These are phyloP conservation scores for Drosophila repleta DNA, from an alignment of 1,140 invertebrate genomes.

Conservation along the genomic window DNA sequence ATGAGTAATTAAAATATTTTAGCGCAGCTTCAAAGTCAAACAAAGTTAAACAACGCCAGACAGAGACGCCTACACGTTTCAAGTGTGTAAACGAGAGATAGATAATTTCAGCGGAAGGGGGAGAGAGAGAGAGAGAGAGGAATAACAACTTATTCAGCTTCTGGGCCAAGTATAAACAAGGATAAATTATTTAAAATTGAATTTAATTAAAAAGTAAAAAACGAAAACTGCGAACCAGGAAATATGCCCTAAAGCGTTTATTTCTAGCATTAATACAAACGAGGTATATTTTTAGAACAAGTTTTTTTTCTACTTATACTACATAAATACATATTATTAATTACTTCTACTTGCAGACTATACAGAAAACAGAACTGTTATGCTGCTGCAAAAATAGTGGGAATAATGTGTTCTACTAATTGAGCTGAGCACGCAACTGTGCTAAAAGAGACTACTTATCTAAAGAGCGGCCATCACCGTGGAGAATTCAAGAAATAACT, in stretches of 20 bases:
- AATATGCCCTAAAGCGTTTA: background rate
- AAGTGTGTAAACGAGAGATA: background rate
- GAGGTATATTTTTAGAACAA: background rate
- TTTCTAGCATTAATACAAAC: background rate
- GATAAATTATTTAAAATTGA: conserved; percentile 23
- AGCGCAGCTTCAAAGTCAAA: conserved; percentile 48
- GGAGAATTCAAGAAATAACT: too few relatives aligned
- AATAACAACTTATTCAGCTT: too few relatives aligned
- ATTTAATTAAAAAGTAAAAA: conserved; percentile 34
- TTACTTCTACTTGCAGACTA: too few relatives aligned
- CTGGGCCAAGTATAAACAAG: background rate
- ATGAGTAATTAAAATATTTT: conserved; percentile 61
- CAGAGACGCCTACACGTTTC: conserved; percentile 7
- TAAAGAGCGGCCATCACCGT: too few relatives aligned
- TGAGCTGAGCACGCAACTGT: too few relatives aligned
- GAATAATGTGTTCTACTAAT: too few relatives aligned
- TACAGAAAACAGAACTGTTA: too few relatives aligned
- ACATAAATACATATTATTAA: too few relatives aligned
- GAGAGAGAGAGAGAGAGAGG: too few relatives aligned
- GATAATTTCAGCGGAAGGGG: background rate
- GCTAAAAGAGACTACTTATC: too few relatives aligned
- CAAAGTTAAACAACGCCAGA: conserved; percentile 30
- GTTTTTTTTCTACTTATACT: too few relatives aligned
- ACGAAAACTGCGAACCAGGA: background rate
- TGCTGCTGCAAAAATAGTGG: too few relatives aligned